Evolutionary conservation across 2,888 invertebrate genomes (phyloP).

Genomic region (Myopa testacea): DNA sequence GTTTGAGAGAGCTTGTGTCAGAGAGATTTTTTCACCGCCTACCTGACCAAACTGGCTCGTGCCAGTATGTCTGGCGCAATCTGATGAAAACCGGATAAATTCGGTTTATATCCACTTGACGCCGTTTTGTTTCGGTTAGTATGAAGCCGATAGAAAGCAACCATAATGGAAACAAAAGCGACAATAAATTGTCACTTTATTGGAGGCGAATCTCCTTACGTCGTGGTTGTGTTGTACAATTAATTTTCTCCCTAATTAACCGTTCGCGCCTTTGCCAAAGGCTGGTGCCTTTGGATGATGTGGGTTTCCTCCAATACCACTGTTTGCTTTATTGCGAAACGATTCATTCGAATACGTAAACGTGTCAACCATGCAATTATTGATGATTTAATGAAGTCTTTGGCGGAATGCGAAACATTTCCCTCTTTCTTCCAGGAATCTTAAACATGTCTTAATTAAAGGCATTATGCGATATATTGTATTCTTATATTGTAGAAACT

Average conservation of each 20-base stretch:
- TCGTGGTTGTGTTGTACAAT: neutral
- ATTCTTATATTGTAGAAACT: no score
- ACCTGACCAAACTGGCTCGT: slow-evolving; percentile 62
- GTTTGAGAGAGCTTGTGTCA: neutral
- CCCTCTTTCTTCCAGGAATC: no score
- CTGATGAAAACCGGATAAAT: slow-evolving; percentile 65
- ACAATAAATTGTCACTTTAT: slow-evolving; percentile 16
- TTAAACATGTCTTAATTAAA: no score
- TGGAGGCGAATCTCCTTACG: neutral
- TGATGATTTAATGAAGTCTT: no score
- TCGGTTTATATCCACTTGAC: slow-evolving; percentile 53
- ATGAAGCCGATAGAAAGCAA: slow-evolving; percentile 15
- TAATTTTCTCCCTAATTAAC: neutral
- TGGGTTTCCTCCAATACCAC: no score
- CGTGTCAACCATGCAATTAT: no score
- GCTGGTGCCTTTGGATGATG: neutral
- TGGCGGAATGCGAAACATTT: no score
- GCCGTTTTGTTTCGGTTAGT: neutral
- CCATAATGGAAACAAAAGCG: neutral
- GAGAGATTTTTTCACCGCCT: slow-evolving; percentile 47
- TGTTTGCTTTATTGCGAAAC: no score
- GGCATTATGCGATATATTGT: no score
- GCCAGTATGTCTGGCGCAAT: slow-evolving; percentile 58
- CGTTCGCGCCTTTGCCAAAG: neutral
- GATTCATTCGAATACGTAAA: no score